Percentiles rank a stretch among this genome's conserved stretches.
phyloP scores from a whole-genome alignment of 2,888 invertebrate genomes.

The Diogma glabrata region DNA sequence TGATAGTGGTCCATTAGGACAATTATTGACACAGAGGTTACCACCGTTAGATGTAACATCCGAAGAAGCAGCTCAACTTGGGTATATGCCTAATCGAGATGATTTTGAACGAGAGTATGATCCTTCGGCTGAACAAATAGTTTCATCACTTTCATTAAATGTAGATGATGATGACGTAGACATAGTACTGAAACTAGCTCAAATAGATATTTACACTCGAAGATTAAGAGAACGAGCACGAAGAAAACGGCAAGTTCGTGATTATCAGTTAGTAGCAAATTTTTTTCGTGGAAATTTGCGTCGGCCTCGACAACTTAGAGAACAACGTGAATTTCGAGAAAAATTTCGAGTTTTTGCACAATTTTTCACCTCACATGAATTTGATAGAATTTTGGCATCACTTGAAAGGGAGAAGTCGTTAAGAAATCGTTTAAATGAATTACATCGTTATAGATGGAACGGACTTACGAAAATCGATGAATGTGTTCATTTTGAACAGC shows the following conservation, averaged over 20 bases:
- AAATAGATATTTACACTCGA: constrained; percentile 84
- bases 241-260: constrained; percentile 79
- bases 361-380: constrained; percentile 77
- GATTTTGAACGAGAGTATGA: constrained; percentile 95
- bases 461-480: constrained; percentile 76
- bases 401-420: constrained; percentile 76
- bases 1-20: constrained; percentile 68
- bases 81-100: constrained; percentile 91
- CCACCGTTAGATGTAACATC: constrained; percentile 69
- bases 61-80: constrained; percentile 79
- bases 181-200: constrained; percentile 76
- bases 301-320: constrained; percentile 33
- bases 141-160: constrained; percentile 71
- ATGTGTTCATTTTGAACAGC: constrained; percentile 78
- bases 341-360: constrained; percentile 76
- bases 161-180: constrained; percentile 85
- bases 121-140: constrained; percentile 79
- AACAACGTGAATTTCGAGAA: constrained; percentile 58
- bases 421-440: constrained; percentile 68
- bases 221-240: constrained; percentile 74
- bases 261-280: constrained; percentile 79
- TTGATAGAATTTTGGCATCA: constrained; percentile 65
- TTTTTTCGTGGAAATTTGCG: constrained; percentile 56
- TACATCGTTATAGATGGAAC: constrained; percentile 72
- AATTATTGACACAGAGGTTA: constrained; percentile 51